phyloP scores from a whole-genome alignment of 2,113 vertebrate genomes.

The Gila orcuttii region DNA sequence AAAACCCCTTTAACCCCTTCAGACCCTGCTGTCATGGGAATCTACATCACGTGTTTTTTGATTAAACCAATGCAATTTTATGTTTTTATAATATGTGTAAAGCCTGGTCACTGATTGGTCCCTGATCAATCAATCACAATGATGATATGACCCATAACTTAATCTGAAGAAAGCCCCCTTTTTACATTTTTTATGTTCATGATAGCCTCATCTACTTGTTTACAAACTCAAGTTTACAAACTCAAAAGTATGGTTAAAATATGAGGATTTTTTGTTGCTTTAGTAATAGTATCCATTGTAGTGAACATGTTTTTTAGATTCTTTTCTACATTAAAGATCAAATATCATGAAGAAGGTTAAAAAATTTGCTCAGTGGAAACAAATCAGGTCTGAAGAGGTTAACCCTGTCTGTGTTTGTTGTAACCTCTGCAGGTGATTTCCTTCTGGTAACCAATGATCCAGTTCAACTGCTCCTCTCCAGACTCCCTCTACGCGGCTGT shows the following conservation, averaged over 20 bases:
- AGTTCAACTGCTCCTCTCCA: slow-evolving; percentile 66
- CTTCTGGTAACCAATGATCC: slow-evolving; percentile 46
- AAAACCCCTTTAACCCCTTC: too few species aligned
- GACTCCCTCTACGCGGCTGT: slow-evolving; percentile 18
- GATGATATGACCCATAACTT: background rate
- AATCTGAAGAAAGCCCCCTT: background rate
- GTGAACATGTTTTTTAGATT: too few species aligned
- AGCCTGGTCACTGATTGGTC: background rate
- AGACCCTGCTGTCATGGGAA: too few species aligned
- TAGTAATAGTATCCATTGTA: too few species aligned
- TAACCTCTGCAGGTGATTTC: slow-evolving; percentile 29
- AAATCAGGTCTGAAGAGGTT: too few species aligned
- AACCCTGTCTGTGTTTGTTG: background rate
- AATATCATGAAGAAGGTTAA: too few species aligned
- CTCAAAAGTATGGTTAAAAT: too few species aligned
- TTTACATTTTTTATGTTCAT: background rate
- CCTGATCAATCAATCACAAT: background rate
- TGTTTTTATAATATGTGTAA: background rate
- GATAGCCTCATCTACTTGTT: too few species aligned
- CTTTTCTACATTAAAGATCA: too few species aligned
- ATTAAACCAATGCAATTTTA: background rate
- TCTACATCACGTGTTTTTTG: background rate
- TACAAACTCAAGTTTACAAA: too few species aligned
- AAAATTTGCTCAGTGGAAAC: too few species aligned
- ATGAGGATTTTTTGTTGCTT: too few species aligned